Evolutionary conservation across 2,888 invertebrate genomes (phyloP).

Genomic region (Pristionchus japonicus): DNA sequence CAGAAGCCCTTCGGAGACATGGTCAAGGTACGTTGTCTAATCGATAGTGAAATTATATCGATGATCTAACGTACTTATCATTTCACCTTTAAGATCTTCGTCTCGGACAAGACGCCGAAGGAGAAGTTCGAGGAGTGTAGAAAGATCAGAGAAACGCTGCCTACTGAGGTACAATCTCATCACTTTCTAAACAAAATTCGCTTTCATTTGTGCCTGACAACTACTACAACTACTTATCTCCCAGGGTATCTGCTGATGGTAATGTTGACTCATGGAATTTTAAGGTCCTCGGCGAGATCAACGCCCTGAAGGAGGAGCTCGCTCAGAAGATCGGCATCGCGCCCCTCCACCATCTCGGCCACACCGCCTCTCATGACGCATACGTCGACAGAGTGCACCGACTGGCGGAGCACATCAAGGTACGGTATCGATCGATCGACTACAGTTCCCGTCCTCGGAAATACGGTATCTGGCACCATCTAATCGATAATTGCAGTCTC

Average conservation of each 20-base stretch:
- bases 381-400: constrained; percentile 11
- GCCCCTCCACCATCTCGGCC: constrained; percentile 14
- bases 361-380: background rate
- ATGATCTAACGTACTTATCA: too few species aligned
- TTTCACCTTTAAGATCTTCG: constrained; percentile 32
- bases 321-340: background rate
- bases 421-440: too few species aligned
- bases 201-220: too few species aligned
- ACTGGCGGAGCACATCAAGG: constrained; percentile 31
- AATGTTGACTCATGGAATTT: too few species aligned
- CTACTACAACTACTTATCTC: too few species aligned
- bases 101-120: constrained; percentile 7
- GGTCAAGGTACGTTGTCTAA: too few species aligned
- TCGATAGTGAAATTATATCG: too few species aligned
- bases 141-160: background rate
- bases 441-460: too few species aligned
- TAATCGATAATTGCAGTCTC: background rate
- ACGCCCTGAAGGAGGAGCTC: constrained; percentile 2
- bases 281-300: constrained; percentile 11
- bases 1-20: constrained; percentile 1
- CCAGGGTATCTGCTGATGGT: too few species aligned
- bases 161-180: background rate
- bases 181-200: too few species aligned
- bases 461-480: too few species aligned
- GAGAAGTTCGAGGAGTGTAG: constrained; percentile 5